Conservation (phyloP, 2,888 invertebrate genomes). For the Chymomyza procnemis region DNA sequence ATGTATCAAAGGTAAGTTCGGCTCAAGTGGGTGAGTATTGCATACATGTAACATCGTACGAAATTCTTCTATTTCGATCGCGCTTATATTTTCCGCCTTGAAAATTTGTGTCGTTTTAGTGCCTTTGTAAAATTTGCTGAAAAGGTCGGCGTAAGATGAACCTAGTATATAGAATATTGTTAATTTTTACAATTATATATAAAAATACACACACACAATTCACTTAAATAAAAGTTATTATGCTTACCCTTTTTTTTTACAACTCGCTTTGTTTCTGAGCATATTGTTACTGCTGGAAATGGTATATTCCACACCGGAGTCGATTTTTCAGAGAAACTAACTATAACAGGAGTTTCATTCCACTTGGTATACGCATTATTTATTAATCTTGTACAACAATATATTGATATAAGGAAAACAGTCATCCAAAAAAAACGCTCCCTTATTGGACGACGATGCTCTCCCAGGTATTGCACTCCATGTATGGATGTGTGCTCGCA, state of each 20-base stretch:
- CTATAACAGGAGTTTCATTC: slow-evolving; percentile 85
- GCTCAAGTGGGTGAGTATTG: slow-evolving; percentile 66
- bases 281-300: slow-evolving; percentile 76
- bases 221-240: no score
- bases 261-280: slow-evolving; percentile 75
- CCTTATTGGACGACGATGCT: slow-evolving; percentile 80
- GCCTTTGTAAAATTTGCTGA: slow-evolving; percentile 43
- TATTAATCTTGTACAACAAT: slow-evolving; percentile 81
- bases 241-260: slow-evolving; percentile 43
- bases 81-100: slow-evolving; percentile 51
- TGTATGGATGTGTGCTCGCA: slow-evolving; percentile 82
- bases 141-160: slow-evolving; percentile 58
- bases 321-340: slow-evolving; percentile 85
- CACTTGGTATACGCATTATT: slow-evolving; percentile 83
- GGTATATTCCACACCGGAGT: slow-evolving; percentile 79
- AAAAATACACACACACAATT: no score
- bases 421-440: slow-evolving; percentile 82
- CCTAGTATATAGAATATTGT: slow-evolving; percentile 32
- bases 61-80: slow-evolving; percentile 65
- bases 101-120: slow-evolving; percentile 43
- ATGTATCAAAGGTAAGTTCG: slow-evolving; percentile 54
- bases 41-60: slow-evolving; percentile 74
- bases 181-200: no score
- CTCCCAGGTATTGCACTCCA: slow-evolving; percentile 82
- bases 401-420: slow-evolving; percentile 81